Base-by-base conservation (phyloP, 1,140 invertebrate species). In the Drosophila yakuba region DNA sequence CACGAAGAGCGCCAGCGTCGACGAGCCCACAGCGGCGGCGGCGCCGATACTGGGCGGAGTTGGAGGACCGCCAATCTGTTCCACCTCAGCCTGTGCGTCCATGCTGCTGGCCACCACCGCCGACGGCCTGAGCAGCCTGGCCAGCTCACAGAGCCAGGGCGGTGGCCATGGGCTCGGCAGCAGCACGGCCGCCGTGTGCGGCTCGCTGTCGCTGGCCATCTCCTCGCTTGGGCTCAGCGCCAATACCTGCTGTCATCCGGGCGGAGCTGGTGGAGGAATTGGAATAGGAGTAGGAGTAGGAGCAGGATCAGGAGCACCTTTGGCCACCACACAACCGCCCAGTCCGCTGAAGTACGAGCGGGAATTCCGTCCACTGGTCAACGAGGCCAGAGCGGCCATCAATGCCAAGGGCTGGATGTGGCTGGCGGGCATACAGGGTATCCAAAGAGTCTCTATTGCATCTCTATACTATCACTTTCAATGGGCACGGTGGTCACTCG, bases 351-450 rank as follows among this genome's bases (percentile, higher is more conserved):
- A 91, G 74, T 91, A 84, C 62, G 91, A 92, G 57, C 75, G 85
- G 11, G 92, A 92, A 78, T 83, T 91, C 81, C 81, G 90, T 79
- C 81, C 91, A 77, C 59, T 92, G 23, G 80, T 80, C 62, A 92
- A 92, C 93, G 93, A 85, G 91, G 93, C 92, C 74, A 93, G 80
- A 92, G 94, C 93, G 89, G 94, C 93, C 91, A 94, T 77, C 92
- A 97, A 94, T 93, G 93, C 92, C 93, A 94, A 94, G 48, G 96
- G 96, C 41, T 97, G 96, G 96, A 94, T 95, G 91, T 97, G 96
- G 94, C 95, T 97, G 64, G 95, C 96, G 17, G 96, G 96, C 43
- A 94, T 97, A 45, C 94, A 95, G 64, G 96, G 90, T 91, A 78
- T 83, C 63, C 51, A 15, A 23, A 28, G 28, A 51, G 68, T 51